These are phyloP conservation scores for Holocentrus rufus DNA, from an alignment of 2,797 vertebrate species.

Conservation along the genomic window DNA sequence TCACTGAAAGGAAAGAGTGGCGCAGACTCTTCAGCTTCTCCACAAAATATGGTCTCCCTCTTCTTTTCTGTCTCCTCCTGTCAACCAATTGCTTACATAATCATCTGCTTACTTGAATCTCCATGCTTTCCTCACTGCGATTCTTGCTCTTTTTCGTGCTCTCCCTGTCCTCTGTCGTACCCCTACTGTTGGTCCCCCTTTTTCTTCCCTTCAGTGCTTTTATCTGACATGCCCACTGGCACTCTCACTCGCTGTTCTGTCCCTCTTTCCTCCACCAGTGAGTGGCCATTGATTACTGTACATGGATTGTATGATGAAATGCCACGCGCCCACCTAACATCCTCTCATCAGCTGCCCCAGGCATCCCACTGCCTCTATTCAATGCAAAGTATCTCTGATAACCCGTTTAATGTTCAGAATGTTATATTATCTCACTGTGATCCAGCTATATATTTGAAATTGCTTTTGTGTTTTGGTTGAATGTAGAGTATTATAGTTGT, in stretches of 20 bases:
- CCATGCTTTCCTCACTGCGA: conserved; percentile 40
- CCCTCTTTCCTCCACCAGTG: conserved; percentile 57
- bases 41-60: conserved; percentile 51
- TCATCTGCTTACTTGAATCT: conserved; percentile 64
- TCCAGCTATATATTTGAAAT: conserved; percentile 19
- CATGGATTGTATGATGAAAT: conserved; percentile 72
- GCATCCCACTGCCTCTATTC: conserved; percentile 53
- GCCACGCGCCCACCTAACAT: conserved; percentile 68
- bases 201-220: conserved; percentile 64
- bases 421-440: conserved; percentile 4
- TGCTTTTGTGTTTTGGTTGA: conserved; percentile 16
- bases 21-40: conserved; percentile 59
- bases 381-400: conserved; percentile 33
- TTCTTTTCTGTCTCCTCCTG: conserved; percentile 56
- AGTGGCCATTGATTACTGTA: conserved; percentile 75
- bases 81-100: conserved; percentile 65
- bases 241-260: conserved; percentile 50
- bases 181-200: conserved; percentile 27
- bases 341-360: conserved; percentile 65
- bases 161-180: conserved; percentile 8
- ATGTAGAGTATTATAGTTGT: background rate
- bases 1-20: conserved; percentile 48
- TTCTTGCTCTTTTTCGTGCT: conserved; percentile 39
- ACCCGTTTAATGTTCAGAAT: conserved; percentile 25
- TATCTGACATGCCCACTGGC: conserved; percentile 62